phyloP scores from a whole-genome alignment of 2,797 vertebrate genomes.

The Ibycter americanus region DNA sequence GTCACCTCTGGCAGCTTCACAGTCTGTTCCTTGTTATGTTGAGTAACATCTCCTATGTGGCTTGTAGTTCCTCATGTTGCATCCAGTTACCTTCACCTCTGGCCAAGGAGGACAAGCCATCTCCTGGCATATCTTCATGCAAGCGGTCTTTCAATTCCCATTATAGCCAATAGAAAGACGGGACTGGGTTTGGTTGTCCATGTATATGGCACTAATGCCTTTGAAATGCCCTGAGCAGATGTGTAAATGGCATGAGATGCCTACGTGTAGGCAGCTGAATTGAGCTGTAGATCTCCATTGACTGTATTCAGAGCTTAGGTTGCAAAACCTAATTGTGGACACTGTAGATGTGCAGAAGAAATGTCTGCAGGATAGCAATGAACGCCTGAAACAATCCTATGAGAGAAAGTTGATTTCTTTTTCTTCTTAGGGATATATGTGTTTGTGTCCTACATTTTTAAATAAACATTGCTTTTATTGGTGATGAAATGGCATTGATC shows the following conservation, averaged over 20 bases:
- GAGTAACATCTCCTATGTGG: rapidly evolving
- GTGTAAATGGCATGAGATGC: neutral
- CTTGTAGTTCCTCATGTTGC: neutral
- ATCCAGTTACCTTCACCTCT: neutral
- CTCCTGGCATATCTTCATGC: neutral
- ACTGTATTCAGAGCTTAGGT: neutral
- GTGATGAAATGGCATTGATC: neutral
- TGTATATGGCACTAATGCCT: neutral
- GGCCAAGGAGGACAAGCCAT: neutral
- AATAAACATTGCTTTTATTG: neutral
- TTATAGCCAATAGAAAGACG: neutral
- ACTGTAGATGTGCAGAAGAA: neutral
- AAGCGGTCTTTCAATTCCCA: neutral
- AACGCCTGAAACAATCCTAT: neutral
- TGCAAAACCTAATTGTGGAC: neutral
- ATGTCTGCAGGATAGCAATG: neutral
- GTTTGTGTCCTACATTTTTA: neutral
- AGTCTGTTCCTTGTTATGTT: neutral
- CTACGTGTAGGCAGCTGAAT: neutral
- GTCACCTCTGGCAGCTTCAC: neutral
- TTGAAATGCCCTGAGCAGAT: neutral
- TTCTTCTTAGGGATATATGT: neutral
- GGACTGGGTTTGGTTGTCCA: neutral
- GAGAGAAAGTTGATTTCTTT: neutral
- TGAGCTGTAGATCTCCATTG: neutral